Conservation (phyloP, 2,888 invertebrate species). For the Nemapogon koenigi region DNA sequence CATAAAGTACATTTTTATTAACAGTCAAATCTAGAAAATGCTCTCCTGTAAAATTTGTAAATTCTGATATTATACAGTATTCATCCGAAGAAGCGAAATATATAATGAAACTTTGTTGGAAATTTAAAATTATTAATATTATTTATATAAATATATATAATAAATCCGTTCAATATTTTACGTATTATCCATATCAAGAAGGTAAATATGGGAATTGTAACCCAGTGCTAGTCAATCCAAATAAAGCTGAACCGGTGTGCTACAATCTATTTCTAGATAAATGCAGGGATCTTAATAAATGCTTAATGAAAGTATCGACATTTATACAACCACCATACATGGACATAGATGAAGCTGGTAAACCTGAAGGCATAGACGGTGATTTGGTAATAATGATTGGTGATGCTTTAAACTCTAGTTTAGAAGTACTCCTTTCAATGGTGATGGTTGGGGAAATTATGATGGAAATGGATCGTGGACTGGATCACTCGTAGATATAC, state of each 20-base stretch:
- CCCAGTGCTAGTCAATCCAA: constrained; percentile 21
- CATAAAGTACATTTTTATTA: too few relatives aligned
- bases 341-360: neutral
- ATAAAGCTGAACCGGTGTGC: neutral
- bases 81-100: constrained; percentile 29
- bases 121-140: constrained; percentile 34
- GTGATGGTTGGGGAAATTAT: constrained; percentile 17
- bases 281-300: constrained; percentile 1
- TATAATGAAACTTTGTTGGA: constrained; percentile 32
- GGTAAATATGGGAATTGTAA: constrained; percentile 26
- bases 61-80: too few relatives aligned
- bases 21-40: too few relatives aligned
- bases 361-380: constrained; percentile 3
- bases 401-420: constrained; percentile 1
- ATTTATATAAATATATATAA: constrained; percentile 27
- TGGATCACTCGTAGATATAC: constrained; percentile 36
- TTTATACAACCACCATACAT: constrained; percentile 4
- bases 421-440: neutral
- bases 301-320: constrained; percentile 1
- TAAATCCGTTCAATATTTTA: constrained; percentile 19
- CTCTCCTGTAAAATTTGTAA: too few relatives aligned
- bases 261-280: neutral
- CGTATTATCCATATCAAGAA: constrained; percentile 32
- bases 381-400: constrained; percentile 9
- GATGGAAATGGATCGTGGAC: constrained; percentile 27